Evolutionary conservation across 1,140 invertebrate species (phyloP), one percentile per base, ranked within the genome.

Genomic region (Ostrea denselamellosa): DNA sequence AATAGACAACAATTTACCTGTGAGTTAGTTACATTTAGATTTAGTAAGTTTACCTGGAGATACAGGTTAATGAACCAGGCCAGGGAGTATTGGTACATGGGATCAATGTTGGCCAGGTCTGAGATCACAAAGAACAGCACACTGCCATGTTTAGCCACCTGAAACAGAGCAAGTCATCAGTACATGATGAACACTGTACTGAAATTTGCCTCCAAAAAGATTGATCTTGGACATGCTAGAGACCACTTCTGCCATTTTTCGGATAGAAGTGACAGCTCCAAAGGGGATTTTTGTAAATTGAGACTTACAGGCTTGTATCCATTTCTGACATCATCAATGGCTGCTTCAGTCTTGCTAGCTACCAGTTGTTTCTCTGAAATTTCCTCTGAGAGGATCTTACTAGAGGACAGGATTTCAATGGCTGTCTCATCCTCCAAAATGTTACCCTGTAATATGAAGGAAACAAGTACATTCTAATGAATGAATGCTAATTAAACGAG

Each of bases 21-120:
- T 44, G 34, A 44, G 5, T 44, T 44, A 44, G 5, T 44, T 44
- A 44, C 34, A 44, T 5, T 5, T 44, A 5, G 5, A 44, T 2
- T 44, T 1, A 44, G 34, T 44, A 1, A 44, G 5, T 87, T 91
- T 88, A 95, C 94, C 90, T 94, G 94, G 22, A 94, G 89, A 89
- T 94, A 99, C 2, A 99, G 95, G 92, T 97, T 98, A 91, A 99
- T 97, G 95, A 99, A 99, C 98, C 98, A 99, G 8, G 96, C 96
- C 89, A 99, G 95, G 8, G 98, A 99, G 94, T 98, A 99, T 93
- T 99, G 98, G 96, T 99, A 99, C 98, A 99, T 99, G 0, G 98
- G 98, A 95, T 99, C 98, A 89, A 99, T 98, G 92, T 97, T 97
- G 44, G 97, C 97, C 92, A 99, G 94, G 88, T 98, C 97, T 62